These are phyloP conservation scores for Stigmatopora nigra DNA, from an alignment of 2,113 vertebrate genomes.

Conservation along the genomic window DNA sequence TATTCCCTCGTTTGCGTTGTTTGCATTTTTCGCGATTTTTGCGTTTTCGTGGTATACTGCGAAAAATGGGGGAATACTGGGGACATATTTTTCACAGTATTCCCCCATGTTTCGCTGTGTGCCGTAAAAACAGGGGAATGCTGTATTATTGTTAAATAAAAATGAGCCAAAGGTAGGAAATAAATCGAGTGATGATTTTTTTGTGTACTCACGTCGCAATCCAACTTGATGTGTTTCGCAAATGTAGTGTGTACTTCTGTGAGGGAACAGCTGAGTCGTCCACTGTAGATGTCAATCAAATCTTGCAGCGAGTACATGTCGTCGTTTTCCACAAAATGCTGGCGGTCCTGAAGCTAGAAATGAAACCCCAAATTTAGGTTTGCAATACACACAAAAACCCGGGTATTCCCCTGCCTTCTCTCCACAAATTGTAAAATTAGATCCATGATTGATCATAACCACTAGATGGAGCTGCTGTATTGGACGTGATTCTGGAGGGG, in stretches of 20 bases:
- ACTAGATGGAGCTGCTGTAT: conserved; percentile 33
- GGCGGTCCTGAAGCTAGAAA: conserved; percentile 87
- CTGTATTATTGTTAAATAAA: not conserved
- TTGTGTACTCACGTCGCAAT: conserved; percentile 82
- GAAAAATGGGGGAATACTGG: no score
- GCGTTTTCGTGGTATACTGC: no score
- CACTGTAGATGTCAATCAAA: conserved; percentile 83
- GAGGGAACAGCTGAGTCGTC: conserved; percentile 86
- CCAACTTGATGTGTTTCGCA: conserved; percentile 97
- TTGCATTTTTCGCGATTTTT: no score
- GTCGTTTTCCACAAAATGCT: conserved; percentile 97
- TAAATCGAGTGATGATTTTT: not conserved
- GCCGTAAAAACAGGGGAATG: no score
- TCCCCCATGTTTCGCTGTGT: no score
- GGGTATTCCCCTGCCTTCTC: no score
- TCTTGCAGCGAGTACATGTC: conserved; percentile 99
- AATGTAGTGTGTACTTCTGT: conserved; percentile 95
- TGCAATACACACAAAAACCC: no score
- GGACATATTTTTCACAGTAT: no score
- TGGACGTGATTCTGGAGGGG: not conserved
- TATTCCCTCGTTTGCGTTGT: no score
- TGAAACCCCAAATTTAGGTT: not conserved
- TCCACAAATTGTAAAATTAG: no score
- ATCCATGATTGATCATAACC: not conserved
- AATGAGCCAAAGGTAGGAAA: no score